Evolutionary conservation across 2,113 vertebrate genomes (phyloP), one percentile per base, ranked within the genome.

Genomic region (Hassar affinis): DNA sequence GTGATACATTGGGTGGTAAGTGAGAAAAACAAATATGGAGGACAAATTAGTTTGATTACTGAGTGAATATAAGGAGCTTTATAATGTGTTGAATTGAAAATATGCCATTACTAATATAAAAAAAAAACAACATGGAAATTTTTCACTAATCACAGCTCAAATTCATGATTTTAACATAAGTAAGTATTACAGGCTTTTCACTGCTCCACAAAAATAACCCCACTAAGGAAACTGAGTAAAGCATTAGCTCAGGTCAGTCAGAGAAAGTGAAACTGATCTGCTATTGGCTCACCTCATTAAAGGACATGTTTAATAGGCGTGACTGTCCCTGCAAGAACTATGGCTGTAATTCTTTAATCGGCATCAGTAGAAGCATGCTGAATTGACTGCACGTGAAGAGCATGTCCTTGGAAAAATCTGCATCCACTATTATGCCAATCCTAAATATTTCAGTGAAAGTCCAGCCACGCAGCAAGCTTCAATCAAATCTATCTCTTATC

Each of bases 371-470:
- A 42, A 57, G 49, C 47, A 38, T 80, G 79, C 38, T 78, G 57
- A 17, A 81, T 3, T 57, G 14, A 61, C 57, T 59, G 12, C 54
- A 42, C 22, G 42, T 47, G 22, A 74, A 69, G 20, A 42, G 38
- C 10, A 22, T 17, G 22, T 20, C 7, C 30, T 2, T 61, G 22
- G 35, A 25, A 27, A 80, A 80, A 68, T 35, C 71, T 86, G 86
- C 27, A 35, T 68, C 30, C 18, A 14, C n/a, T 15, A 25, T 42
- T 33, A 76, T 81, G 45, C 22, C 80, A 49, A 61, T 78, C 84
- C 71, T 27, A 56, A 77, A 78, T 78, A 78, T 74, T 82, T 30
- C 64, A 33, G 62, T 7, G n/a, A 15, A 72, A 79, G 49, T 81
- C 61, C 74, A 61, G 30, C 51, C 45, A 7, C 18, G 4, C 76